Base-by-base conservation (phyloP, 2,888 invertebrate genomes). In the Calliopum simillimum region DNA sequence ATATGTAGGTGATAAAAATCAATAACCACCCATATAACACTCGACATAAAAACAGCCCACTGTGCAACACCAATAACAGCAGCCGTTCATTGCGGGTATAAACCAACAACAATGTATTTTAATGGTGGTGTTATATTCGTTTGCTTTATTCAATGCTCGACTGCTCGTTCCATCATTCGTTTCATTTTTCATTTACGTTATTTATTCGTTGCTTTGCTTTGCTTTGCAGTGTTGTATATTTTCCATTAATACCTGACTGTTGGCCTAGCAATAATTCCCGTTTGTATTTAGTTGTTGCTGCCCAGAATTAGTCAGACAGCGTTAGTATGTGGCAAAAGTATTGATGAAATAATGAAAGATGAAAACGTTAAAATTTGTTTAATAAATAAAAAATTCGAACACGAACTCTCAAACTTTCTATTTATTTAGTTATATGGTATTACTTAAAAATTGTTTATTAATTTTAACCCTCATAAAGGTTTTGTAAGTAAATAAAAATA, bases 51-150 rank as follows among this genome's bases (percentile, higher is more conserved):
- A 53, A n/a, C 41, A 14, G 46, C 8, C 66, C 69, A 65, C 70
- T 23, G 64, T 65, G 70, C 64, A 47, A 14, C 68, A 68, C 61
- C 55, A 63, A 23, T 69, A 55, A 25, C 63, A 53, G 62, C 25
- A 43, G 23, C 33, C 41, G 53, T 16, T 43, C 13, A 53, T 53
- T 19, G 41, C 53, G 19, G 25, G 12, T 21, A 64, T 8, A 14
- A 25, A 53, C 64, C 14, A 56, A 53, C 51, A 16, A 19, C 23
- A 19, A 25, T 49, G 49, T 25, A 53, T 21, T 4, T 33, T 33
- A 16, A 23, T 63, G 25, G 49, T 49, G 19, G 13, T 33, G 56
- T 46, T 47, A 47, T 46, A 47, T 44, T 56, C 58, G 25, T 14
- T 63, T 16, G 53, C 21, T 53, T n/a, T 41, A 23, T 56, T 14